phyloP scores from a whole-genome alignment of 2,888 invertebrate species.

The Lycia hirtaria region DNA sequence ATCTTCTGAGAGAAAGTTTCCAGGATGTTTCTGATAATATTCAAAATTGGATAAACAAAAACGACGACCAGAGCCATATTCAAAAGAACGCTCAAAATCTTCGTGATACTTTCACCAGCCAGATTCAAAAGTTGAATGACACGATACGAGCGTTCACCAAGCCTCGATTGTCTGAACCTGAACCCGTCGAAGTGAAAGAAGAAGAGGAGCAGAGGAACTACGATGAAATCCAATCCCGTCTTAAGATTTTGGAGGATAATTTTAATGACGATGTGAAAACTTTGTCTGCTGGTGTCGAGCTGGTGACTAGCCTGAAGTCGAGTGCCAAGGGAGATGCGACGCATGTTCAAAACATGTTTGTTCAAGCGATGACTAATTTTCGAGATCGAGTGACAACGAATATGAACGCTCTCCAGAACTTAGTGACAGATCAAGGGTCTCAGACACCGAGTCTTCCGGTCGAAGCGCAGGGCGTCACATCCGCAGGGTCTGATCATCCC shows the following conservation, averaged over 20 bases:
- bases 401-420: no score
- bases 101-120: slow-evolving; percentile 57
- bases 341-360: no score
- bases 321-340: slow-evolving; percentile 43
- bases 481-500: no score
- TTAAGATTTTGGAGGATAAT: slow-evolving; percentile 59
- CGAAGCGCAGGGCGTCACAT: no score
- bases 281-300: slow-evolving; percentile 61
- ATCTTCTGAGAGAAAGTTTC: slow-evolving; percentile 54
- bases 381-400: no score
- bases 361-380: no score
- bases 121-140: slow-evolving; percentile 64
- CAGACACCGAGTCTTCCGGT: no score
- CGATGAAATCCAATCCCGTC: slow-evolving; percentile 50
- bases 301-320: slow-evolving; percentile 57
- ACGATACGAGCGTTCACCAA: slow-evolving; percentile 56
- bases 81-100: slow-evolving; percentile 61
- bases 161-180: slow-evolving; percentile 5
- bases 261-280: slow-evolving; percentile 63
- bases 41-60: slow-evolving; percentile 56
- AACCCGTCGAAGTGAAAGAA: slow-evolving; percentile 28
- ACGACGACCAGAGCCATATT: slow-evolving; percentile 60
- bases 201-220: slow-evolving; percentile 46
- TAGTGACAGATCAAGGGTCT: no score
- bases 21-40: slow-evolving; percentile 61